Percentiles rank a stretch among this genome's conserved stretches.
Evolutionary conservation across 2,888 invertebrate genomes (phyloP).

Genomic region (Idaea straminata): DNA sequence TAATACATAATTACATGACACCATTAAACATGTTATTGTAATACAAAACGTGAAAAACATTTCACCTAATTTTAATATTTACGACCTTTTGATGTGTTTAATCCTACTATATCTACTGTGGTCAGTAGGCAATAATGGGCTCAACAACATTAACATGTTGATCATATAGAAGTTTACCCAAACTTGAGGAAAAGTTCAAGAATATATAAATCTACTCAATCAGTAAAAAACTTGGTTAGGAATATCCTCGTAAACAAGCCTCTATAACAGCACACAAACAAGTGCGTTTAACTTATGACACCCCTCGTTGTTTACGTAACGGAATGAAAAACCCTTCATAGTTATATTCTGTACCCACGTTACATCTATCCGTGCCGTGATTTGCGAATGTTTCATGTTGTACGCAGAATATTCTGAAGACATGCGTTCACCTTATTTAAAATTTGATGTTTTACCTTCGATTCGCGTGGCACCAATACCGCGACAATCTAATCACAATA

Average conservation of each 20-base stretch:
- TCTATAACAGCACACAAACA: conserved; percentile 1
- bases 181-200: background rate
- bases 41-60: background rate
- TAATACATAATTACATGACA: conserved; percentile 5
- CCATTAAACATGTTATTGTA: background rate
- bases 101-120: too few species aligned
- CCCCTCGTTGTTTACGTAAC: background rate
- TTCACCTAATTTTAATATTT: too few species aligned
- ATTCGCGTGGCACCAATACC: conserved; percentile 51
- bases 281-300: background rate
- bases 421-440: conserved; percentile 53
- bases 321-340: conserved; percentile 1
- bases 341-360: background rate
- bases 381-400: conserved; percentile 31
- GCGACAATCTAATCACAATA: conserved; percentile 69
- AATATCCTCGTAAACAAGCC: background rate
- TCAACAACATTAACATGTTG: background rate
- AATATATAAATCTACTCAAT: background rate
- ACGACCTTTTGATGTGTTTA: too few species aligned
- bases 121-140: background rate
- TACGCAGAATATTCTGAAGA: conserved; percentile 38
- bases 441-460: conserved; percentile 58
- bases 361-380: conserved; percentile 13
- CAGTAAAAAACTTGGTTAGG: background rate
- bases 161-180: background rate